phyloP scores from a whole-genome alignment of 2,888 invertebrate species.

The Helleia helle region DNA sequence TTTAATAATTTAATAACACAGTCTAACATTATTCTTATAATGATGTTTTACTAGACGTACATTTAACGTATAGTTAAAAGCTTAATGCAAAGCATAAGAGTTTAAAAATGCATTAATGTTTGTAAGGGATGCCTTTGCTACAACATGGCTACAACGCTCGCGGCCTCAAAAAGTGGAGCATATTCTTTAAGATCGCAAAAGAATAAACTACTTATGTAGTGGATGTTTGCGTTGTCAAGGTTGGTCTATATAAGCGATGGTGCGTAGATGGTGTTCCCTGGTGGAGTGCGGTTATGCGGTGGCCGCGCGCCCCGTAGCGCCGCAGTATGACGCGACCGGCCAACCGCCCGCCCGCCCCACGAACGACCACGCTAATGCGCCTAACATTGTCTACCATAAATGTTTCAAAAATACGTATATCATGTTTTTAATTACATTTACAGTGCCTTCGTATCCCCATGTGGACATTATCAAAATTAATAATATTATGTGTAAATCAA shows the following conservation, averaged over 20 bases:
- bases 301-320: conserved; percentile 36
- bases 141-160: conserved; percentile 2
- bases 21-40: too few species aligned
- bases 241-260: conserved; percentile 62
- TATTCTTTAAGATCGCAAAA: background rate
- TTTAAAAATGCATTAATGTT: conserved; percentile 5
- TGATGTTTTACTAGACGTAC: too few species aligned
- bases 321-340: conserved; percentile 65
- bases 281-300: conserved; percentile 32
- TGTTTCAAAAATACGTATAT: conserved; percentile 22
- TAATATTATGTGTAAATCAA: conserved; percentile 8
- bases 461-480: conserved; percentile 8
- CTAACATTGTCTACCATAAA: conserved; percentile 20
- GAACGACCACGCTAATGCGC: conserved; percentile 20
- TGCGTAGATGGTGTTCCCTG: conserved; percentile 34
- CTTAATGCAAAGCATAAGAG: background rate
- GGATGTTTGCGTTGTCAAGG: conserved; percentile 34
- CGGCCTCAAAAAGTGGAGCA: conserved; percentile 8
- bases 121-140: background rate
- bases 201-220: conserved; percentile 7
- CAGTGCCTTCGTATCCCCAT: conserved; percentile 44
- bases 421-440: conserved; percentile 26
- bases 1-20: too few species aligned
- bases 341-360: conserved; percentile 44
- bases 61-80: background rate